Evolutionary conservation across 2,797 vertebrate species (phyloP).

Genomic region (Sebastes hopkinsi): DNA sequence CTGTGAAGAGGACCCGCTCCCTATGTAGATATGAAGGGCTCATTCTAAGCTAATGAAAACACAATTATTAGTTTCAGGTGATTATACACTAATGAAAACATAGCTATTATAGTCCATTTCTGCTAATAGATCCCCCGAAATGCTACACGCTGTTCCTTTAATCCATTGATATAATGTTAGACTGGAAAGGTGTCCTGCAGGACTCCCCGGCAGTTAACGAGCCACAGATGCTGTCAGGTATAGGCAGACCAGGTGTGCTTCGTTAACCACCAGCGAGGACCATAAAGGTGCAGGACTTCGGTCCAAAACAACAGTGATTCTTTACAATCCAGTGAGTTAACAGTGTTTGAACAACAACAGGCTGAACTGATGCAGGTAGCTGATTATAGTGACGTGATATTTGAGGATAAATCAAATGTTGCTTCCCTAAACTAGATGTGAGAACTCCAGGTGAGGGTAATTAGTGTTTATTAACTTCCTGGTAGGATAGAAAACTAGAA

Average conservation of each 20-base stretch:
- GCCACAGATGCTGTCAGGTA: constrained; percentile 6
- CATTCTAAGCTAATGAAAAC: too few species aligned
- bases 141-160: too few species aligned
- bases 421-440: not conserved
- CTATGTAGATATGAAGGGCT: too few species aligned
- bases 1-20: too few species aligned
- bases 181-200: not conserved
- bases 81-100: too few species aligned
- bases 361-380: not conserved
- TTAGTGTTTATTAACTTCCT: not conserved
- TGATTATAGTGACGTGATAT: not conserved
- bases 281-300: not conserved
- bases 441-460: not conserved
- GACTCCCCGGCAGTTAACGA: not conserved
- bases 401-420: not conserved
- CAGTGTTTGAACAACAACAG: not conserved
- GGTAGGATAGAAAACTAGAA: not conserved
- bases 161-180: not conserved
- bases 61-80: too few species aligned
- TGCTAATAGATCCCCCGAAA: too few species aligned
- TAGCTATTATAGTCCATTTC: too few species aligned
- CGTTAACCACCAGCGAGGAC: not conserved
- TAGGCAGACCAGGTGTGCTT: constrained; percentile 17
- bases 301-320: not conserved
- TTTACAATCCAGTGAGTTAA: not conserved